Evolutionary conservation across 2,888 invertebrate genomes (phyloP).

Genomic region (Euproctis similis): DNA sequence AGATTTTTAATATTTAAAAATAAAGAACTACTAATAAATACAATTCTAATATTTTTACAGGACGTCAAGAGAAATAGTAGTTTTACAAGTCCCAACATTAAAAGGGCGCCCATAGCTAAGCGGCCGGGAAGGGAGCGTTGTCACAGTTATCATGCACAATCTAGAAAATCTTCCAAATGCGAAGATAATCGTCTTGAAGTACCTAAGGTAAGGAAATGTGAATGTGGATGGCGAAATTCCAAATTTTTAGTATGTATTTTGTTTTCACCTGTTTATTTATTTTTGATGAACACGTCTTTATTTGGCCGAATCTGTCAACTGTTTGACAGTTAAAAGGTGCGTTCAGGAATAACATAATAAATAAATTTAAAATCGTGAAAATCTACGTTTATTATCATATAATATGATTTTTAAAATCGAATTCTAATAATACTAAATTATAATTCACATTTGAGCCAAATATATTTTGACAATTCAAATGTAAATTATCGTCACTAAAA

Average conservation of each 20-base stretch:
- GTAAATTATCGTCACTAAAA: slow-evolving; percentile 47
- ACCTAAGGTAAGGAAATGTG: too few species aligned
- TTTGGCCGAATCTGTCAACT: slow-evolving; percentile 27
- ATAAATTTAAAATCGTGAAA: too few species aligned
- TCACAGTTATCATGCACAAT: slow-evolving; percentile 51
- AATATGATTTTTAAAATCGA: slow-evolving; percentile 3
- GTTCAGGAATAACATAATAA: slow-evolving; percentile 41
- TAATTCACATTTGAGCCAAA: slow-evolving; percentile 14
- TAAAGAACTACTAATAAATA: too few species aligned
- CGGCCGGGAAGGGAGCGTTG: slow-evolving; percentile 57
- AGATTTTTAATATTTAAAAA: too few species aligned
- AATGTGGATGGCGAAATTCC: too few species aligned
- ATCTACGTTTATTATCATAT: too few species aligned
- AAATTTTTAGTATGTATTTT: too few species aligned
- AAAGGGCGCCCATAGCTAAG: slow-evolving; percentile 40
- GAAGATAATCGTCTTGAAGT: slow-evolving; percentile 22
- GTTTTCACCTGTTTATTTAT: too few species aligned
- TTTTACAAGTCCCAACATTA: slow-evolving; percentile 47
- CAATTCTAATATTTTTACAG: too few species aligned
- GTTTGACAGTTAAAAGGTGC: slow-evolving; percentile 25
- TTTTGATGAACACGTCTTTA: slow-evolving; percentile 31
- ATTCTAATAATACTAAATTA: slow-evolving; percentile 4
- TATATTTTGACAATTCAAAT: slow-evolving; percentile 20
- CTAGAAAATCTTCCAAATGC: slow-evolving; percentile 23
- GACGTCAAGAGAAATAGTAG: slow-evolving; percentile 55